A percentile compares a stretch with the other conserved stretches of the same genome.
Evolutionary conservation across 2,888 invertebrate species (phyloP).

Genomic region (Pteria penguin): DNA sequence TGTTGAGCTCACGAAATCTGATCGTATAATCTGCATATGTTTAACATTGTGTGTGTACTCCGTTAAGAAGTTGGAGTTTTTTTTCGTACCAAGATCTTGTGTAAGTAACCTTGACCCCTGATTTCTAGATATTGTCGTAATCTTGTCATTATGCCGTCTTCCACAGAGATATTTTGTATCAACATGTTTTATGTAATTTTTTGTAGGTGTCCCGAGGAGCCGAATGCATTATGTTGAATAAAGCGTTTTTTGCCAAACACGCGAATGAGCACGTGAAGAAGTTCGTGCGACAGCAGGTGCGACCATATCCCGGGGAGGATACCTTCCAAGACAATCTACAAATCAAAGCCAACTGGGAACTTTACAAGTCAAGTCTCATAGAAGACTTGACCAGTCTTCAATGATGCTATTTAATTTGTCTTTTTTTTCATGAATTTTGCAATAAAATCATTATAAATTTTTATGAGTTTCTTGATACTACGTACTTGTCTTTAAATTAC

Average conservation of each 20-base stretch:
- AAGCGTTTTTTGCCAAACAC: conserved; percentile 75
- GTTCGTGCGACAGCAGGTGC: conserved; percentile 64
- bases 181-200: not conserved
- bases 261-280: conserved; percentile 73
- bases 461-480: no score
- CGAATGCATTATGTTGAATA: conserved; percentile 77
- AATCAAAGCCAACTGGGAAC: conserved; percentile 75
- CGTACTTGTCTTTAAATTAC: no score
- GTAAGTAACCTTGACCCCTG: no score
- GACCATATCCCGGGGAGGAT: conserved; percentile 74
- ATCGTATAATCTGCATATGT: no score
- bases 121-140: not conserved
- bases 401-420: no score
- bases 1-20: no score
- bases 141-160: not conserved
- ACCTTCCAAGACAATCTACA: conserved; percentile 76
- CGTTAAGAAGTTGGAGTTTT: no score
- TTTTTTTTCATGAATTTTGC: no score
- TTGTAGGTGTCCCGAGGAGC: conserved; percentile 75
- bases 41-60: no score
- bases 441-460: no score
- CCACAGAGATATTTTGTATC: not conserved
- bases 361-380: conserved; percentile 68
- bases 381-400: conserved; percentile 54
- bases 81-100: no score